Base-by-base conservation (phyloP, 2,888 invertebrate species). In the Apotomis turbidana region DNA sequence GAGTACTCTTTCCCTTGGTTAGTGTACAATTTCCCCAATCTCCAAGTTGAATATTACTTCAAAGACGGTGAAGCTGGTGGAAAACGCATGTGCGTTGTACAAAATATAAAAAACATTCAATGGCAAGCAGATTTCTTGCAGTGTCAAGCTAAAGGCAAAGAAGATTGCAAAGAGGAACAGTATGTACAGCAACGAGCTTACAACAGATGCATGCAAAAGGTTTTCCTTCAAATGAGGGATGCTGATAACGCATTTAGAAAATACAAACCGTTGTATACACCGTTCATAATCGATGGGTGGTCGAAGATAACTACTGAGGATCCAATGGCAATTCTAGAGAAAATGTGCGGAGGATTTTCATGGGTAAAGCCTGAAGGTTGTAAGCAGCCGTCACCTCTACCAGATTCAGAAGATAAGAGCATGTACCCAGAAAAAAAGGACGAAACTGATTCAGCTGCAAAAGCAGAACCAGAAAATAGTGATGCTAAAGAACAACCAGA, bases 71-170 rank as follows among this genome's bases (percentile, higher is more conserved):
- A 49, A 49, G 49, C 9, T 49, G 49, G 49, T 49, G 49, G 49
- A 1, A 49, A 49, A 10, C 49, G 49, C 49, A 49, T 10, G 49
- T 49, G 49, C 9, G 49, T 49, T 3, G 3, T 10, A 9, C 9
- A 10, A 3, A 49, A 9, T 9, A 49, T 2, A 6, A 49, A 12
- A 9, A 49, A 49, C 49, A 6, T 49, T 10, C 3, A 6, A 49
- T 49, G 49, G 49, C 49, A 49, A 49, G 49, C 49, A 10, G 49
- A 49, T 49, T 49, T 49, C 57, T 57, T 57, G 8, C 57, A 57
- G 8, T 57, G 15, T 9, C 15, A 57, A 15, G 57, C 57, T 8
- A n/a, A 57, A 15, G 36, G 36, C 5, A 6, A 38, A n/a, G 44
- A 67, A 44, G 57, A 57, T 58, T 41, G 49, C 9, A 49, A 49